These are phyloP conservation scores for Desmophyllum pertusum DNA, from an alignment of 92 coral and sea anemone species.

Conservation along the genomic window DNA sequence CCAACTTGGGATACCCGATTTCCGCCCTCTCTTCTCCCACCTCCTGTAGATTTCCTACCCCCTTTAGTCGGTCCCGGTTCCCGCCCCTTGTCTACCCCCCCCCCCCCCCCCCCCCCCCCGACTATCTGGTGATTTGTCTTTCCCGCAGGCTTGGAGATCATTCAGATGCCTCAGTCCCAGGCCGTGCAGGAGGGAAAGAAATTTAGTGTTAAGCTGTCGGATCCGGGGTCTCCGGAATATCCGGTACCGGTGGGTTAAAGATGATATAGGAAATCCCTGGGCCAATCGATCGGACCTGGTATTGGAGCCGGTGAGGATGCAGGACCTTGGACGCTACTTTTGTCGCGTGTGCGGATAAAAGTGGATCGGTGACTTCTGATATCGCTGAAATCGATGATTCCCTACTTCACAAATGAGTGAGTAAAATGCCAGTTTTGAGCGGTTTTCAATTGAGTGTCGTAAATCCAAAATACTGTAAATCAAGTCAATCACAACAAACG, in stretches of 20 bases:
- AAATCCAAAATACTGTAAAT: too few species aligned
- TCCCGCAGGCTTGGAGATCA: slow-evolving; percentile 21
- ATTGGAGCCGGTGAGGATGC: slow-evolving; percentile 13
- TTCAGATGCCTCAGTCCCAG: slow-evolving; percentile 38
- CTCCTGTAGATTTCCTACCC: too few species aligned
- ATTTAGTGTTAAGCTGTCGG: slow-evolving; percentile 33
- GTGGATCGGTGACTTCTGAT: slow-evolving; percentile 27
- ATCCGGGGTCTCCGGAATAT: slow-evolving; percentile 29
- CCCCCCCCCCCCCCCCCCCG: too few species aligned
- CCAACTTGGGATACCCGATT: too few species aligned
- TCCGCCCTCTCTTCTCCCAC: too few species aligned
- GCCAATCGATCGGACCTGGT: slow-evolving; percentile 34
- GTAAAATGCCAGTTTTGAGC: too few species aligned
- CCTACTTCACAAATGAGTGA: slow-evolving; percentile 21
- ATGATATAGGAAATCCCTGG: slow-evolving; percentile 34
- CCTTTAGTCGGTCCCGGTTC: too few species aligned
- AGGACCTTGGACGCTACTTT: slow-evolving; percentile 34
- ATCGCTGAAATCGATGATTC: slow-evolving; percentile 32
- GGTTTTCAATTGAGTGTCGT: too few species aligned
- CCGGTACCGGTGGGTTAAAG: slow-evolving; percentile 38
- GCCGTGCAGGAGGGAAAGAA: slow-evolving; percentile 35
- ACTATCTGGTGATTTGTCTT: too few species aligned
- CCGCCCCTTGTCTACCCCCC: too few species aligned
- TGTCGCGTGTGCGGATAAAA: slow-evolving; percentile 49
- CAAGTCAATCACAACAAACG: too few species aligned